These are phyloP conservation scores for Fragum whitleyi DNA, from an alignment of 2,888 invertebrate species.

Conservation along the genomic window DNA sequence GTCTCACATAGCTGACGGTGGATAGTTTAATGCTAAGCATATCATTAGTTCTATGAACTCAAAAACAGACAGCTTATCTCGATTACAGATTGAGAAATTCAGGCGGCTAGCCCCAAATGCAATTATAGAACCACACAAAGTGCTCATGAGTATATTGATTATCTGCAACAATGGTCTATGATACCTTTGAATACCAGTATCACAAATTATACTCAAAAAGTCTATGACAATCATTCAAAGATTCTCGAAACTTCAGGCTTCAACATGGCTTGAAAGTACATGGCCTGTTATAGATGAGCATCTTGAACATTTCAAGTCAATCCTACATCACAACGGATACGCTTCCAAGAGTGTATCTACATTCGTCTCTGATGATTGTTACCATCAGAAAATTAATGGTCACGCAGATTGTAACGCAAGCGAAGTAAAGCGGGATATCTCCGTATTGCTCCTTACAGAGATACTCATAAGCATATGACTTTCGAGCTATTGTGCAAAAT, in stretches of 20 bases:
- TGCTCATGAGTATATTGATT: not conserved
- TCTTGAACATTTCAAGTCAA: not conserved
- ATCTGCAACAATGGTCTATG: not conserved
- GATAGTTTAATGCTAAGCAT: not conserved
- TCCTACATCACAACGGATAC: not conserved
- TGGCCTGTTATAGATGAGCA: not conserved
- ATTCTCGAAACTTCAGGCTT: not conserved
- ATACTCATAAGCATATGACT: too few species aligned
- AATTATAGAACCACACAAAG: not conserved
- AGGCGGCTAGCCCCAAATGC: not conserved
- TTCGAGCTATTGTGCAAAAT: too few species aligned
- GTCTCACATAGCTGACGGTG: too few species aligned
- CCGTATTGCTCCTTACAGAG: too few species aligned
- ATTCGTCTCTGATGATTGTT: too few species aligned
- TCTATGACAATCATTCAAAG: not conserved
- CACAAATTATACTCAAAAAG: not conserved
- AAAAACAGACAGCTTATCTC: constrained; percentile 1
- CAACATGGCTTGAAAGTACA: not conserved
- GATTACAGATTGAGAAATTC: not conserved
- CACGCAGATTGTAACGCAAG: too few species aligned
- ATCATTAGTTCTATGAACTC: not conserved
- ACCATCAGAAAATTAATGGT: too few species aligned
- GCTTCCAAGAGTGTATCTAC: not conserved
- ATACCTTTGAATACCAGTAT: not conserved
- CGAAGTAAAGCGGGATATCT: too few species aligned